Evolutionary conservation across 2,888 invertebrate genomes (phyloP), one percentile per base, ranked within the genome.

Genomic region (Cinara cedri): DNA sequence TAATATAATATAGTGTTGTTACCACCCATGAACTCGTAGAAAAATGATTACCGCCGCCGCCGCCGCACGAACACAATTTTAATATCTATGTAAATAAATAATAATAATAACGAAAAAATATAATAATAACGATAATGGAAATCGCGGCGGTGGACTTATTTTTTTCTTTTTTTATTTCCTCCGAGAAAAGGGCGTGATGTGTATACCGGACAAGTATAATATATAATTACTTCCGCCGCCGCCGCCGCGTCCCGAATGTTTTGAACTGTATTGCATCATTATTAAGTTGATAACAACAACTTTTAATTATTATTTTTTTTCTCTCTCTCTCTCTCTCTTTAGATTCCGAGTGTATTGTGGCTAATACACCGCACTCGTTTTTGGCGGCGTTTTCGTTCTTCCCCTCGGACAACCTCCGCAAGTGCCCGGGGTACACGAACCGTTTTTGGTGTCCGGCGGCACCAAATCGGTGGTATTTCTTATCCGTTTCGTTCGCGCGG

Each of bases 1-100:
- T n/a, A n/a, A n/a, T n/a, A n/a, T n/a, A n/a, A n/a, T 34, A 34
- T 60, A 26, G 72, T 72, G 72, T 72, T 13, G 71, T 71, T 71
- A 57, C 44, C 71, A 57, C 55, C 71, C 71, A 71, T 57, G 44
- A 44, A 71, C 71, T 42, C 10, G 26, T 51, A 4, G 34, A 4
- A 34, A n/a, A n/a, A n/a, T n/a, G n/a, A n/a, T n/a, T n/a, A 34
- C 6, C 68, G 26, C 19, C 1, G n/a, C 13, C 10, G 10, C 26
- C 1, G 60, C 24, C 3, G 60, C 10, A 60, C 9, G 24, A 60
- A 60, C 60, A 26, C 16, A 26, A 24, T 16, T 60, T 16, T 26
- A n/a, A 66, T 16, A 49, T 46, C 44, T 21, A n/a, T 49, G 68
- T 68, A 34, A 51, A n/a, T 19, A 11, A 51, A 65, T 24, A 46